These are phyloP conservation scores for Mellilla xanthometata DNA, from an alignment of 2,888 invertebrate genomes.

Conservation along the genomic window DNA sequence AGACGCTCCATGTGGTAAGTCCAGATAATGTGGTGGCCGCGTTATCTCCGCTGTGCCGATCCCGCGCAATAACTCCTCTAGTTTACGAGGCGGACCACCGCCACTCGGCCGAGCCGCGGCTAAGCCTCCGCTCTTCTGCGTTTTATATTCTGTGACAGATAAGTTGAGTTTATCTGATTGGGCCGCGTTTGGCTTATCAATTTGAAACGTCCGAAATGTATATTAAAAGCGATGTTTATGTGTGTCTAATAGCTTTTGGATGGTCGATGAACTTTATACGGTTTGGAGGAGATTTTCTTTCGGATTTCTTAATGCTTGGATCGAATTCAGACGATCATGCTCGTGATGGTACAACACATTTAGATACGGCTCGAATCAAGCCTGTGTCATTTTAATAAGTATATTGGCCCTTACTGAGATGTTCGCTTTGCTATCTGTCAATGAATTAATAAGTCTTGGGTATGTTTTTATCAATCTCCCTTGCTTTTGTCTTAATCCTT, in stretches of 20 bases:
- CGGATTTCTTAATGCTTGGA: too few species aligned
- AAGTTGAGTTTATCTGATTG: conserved; percentile 17
- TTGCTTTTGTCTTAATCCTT: too few species aligned
- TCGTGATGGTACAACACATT: too few species aligned
- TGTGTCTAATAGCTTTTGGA: conserved; percentile 10
- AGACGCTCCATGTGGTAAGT: conserved; percentile 9
- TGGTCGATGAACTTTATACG: not conserved
- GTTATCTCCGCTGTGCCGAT: conserved; percentile 30
- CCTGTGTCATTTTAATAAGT: too few species aligned
- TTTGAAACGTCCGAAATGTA: conserved; percentile 12
- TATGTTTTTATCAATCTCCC: too few species aligned
- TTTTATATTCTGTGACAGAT: conserved; percentile 14
- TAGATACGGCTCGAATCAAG: too few species aligned
- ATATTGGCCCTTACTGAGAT: too few species aligned
- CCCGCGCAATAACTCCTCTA: conserved; percentile 30
- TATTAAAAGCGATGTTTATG: conserved; percentile 22
- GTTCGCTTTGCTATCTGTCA: too few species aligned
- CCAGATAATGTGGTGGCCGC: conserved; percentile 14
- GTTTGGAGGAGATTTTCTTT: too few species aligned
- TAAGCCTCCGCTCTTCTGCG: not conserved
- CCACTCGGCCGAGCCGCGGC: not conserved
- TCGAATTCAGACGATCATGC: not conserved
- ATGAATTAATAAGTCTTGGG: too few species aligned
- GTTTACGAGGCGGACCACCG: conserved; percentile 27
- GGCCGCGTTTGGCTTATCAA: conserved; percentile 17